These are phyloP conservation scores for Heterotis niloticus DNA, from an alignment of 2,113 vertebrate species.

Conservation along the genomic window DNA sequence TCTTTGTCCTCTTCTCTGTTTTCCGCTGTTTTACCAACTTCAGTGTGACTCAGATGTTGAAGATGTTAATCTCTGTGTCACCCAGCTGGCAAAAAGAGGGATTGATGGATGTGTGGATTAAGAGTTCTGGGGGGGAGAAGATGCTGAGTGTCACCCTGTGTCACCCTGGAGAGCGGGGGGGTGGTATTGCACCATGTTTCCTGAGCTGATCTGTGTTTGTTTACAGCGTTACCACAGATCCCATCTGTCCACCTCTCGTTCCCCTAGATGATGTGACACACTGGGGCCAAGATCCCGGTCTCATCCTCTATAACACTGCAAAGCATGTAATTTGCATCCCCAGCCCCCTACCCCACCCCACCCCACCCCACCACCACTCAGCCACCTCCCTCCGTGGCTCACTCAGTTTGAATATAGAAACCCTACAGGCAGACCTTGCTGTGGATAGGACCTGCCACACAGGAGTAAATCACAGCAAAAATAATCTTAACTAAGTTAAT, in stretches of 20 bases:
- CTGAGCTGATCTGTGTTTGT: constrained; percentile 47
- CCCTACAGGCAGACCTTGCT: constrained; percentile 19
- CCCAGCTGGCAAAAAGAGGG: not conserved
- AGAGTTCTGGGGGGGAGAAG: not conserved
- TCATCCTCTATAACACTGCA: constrained; percentile 15
- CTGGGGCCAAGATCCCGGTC: constrained; percentile 27
- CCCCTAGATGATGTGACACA: constrained; percentile 27
- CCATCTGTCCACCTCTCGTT: constrained; percentile 38
- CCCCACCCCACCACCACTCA: not conserved
- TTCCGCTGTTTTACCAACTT: too few species aligned
- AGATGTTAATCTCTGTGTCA: not conserved
- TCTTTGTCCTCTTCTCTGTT: too few species aligned
- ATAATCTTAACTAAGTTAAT: not conserved
- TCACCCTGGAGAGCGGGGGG: constrained; percentile 15
- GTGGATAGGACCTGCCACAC: not conserved
- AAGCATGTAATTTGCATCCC: constrained; percentile 50
- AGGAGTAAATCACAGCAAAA: not conserved
- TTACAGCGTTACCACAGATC: constrained; percentile 50
- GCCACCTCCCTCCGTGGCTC: constrained; percentile 17
- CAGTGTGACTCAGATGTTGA: too few species aligned
- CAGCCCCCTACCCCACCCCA: constrained; percentile 29
- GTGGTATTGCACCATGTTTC: constrained; percentile 12
- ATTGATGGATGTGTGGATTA: not conserved
- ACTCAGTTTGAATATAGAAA: constrained; percentile 33
- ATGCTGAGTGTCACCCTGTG: constrained; percentile 12